phyloP scores from a whole-genome alignment of 2,888 invertebrate genomes.

The Nomada lathburiana region DNA sequence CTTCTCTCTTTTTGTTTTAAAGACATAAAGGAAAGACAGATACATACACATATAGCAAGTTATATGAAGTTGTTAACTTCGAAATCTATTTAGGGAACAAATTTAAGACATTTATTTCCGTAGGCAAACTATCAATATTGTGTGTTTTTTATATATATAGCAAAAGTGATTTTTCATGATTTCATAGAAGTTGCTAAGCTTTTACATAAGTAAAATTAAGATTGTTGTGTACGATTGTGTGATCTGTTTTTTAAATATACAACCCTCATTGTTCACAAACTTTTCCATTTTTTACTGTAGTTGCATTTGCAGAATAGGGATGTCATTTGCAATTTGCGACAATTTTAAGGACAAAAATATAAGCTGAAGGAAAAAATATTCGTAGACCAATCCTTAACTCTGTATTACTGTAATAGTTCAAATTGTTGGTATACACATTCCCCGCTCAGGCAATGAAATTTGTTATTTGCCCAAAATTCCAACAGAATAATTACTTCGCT shows the following conservation, averaged over 20 bases:
- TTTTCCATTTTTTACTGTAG: constrained; percentile 17
- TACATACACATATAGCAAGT: background rate
- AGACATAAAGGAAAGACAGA: background rate
- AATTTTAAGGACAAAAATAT: constrained; percentile 26
- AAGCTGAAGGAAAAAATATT: constrained; percentile 14
- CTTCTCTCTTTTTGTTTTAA: background rate
- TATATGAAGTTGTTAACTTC: constrained; percentile 15
- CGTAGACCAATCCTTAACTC: background rate
- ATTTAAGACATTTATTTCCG: constrained; percentile 7
- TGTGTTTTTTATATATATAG: background rate
- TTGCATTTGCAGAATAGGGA: constrained; percentile 19
- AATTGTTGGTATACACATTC: background rate
- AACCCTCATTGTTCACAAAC: background rate
- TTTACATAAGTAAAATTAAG: constrained; percentile 1
- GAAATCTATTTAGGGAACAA: constrained; percentile 22
- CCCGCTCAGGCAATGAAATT: background rate
- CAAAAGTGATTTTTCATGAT: constrained; percentile 30
- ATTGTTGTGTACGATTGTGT: background rate
- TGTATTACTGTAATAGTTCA: background rate
- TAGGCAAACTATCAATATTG: constrained; percentile 3
- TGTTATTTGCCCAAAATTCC: background rate
- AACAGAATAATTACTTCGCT: background rate
- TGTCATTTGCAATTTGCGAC: constrained; percentile 24
- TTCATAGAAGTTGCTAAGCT: constrained; percentile 28
- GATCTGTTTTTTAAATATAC: constrained; percentile 4